Percentiles rank a stretch among this genome's conserved stretches.
phyloP scores from a whole-genome alignment of 2,797 vertebrate species.

The Malacoraja senta region DNA sequence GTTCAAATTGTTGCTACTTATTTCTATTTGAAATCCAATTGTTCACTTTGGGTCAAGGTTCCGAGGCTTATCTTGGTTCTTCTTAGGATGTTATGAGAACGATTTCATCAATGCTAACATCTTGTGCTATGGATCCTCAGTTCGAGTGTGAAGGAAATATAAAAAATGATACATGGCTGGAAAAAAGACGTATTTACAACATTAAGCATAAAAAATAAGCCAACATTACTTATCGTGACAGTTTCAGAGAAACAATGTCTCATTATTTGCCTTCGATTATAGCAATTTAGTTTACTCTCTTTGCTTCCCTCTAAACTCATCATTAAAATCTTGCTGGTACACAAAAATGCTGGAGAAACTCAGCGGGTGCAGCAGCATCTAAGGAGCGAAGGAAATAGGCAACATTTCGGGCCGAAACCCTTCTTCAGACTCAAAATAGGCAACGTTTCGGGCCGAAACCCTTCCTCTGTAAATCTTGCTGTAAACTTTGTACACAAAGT shows the following conservation, averaged over 20 bases:
- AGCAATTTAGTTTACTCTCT: not conserved
- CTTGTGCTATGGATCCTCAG: not conserved
- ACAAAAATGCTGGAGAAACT: too few species aligned
- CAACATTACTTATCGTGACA: not conserved
- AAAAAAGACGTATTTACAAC: not conserved
- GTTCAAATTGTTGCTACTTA: not conserved
- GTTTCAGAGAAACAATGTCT: conserved; percentile 6
- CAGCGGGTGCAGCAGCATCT: too few species aligned
- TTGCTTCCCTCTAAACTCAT: not conserved
- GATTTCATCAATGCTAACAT: not conserved
- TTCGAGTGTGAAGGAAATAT: not conserved
- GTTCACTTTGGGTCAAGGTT: not conserved
- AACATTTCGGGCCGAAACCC: too few species aligned
- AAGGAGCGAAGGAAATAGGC: too few species aligned
- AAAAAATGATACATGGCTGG: not conserved
- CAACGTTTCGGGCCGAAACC: too few species aligned
- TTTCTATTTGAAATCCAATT: not conserved
- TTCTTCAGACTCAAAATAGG: too few species aligned
- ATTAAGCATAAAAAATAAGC: not conserved
- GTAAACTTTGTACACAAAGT: too few species aligned
- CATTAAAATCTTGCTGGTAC: not conserved
- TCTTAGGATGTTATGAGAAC: not conserved
- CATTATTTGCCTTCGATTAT: not conserved
- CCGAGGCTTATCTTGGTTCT: not conserved
- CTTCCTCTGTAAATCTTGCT: too few species aligned